A percentile compares a stretch with the other conserved stretches of the same genome.
Conservation (phyloP, 2,888 invertebrate species). For the Lissocephala sabroskyi region DNA sequence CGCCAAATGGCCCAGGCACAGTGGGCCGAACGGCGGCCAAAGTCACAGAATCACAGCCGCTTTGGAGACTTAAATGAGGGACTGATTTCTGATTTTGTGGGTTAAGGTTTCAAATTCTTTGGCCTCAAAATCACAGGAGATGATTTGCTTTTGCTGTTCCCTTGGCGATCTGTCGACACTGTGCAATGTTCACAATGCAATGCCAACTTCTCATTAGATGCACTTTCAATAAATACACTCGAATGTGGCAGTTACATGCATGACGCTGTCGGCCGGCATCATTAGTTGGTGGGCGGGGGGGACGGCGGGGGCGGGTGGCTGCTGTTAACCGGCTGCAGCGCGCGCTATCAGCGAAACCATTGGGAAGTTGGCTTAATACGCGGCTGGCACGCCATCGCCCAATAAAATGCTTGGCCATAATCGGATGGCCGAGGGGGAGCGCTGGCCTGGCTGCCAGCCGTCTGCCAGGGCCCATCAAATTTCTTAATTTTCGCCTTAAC, state of each 20-base stretch:
- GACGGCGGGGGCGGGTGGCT: neutral
- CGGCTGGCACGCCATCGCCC: slow-evolving; percentile 56
- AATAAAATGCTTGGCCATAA: slow-evolving; percentile 60
- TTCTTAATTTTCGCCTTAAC: slow-evolving; percentile 41
- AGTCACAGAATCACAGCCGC: no score
- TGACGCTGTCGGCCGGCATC: slow-evolving; percentile 34
- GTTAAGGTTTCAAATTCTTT: neutral
- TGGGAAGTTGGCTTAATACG: slow-evolving; percentile 48
- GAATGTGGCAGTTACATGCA: slow-evolving; percentile 50
- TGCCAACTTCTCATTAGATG: slow-evolving; percentile 44
- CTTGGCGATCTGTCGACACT: no score
- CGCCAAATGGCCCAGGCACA: no score
- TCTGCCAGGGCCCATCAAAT: slow-evolving; percentile 39
- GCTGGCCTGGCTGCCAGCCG: slow-evolving; percentile 2
- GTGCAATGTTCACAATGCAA: slow-evolving; percentile 5
- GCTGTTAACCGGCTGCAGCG: neutral
- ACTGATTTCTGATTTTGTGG: neutral
- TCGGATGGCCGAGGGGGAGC: slow-evolving; percentile 25
- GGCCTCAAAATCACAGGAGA: neutral
- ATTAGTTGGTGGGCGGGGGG: slow-evolving; percentile 38
- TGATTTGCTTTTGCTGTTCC: neutral
- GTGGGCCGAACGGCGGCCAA: no score
- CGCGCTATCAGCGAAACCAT: slow-evolving; percentile 5
- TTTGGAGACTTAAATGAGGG: no score
- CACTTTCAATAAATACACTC: slow-evolving; percentile 45